These are phyloP conservation scores for Athene cunicularia DNA, from an alignment of 2,113 vertebrate species.

Conservation along the genomic window DNA sequence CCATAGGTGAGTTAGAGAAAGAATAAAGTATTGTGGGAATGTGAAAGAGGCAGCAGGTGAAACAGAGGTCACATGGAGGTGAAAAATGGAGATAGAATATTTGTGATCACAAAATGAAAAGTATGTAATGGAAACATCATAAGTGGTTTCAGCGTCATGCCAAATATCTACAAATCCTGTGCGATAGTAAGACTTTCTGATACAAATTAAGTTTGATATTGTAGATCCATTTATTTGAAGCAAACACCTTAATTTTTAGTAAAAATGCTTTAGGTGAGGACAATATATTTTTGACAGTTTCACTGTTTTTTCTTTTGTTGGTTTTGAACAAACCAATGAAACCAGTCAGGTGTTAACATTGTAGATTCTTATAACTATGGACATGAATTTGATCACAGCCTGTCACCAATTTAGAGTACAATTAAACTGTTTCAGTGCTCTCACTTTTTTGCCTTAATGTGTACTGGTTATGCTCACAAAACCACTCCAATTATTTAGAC, in stretches of 20 bases:
- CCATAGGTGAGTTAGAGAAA: neutral
- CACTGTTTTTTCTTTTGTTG: neutral
- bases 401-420: neutral
- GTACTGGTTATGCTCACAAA: neutral
- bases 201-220: neutral
- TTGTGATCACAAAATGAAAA: neutral
- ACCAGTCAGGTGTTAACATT: neutral
- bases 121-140: neutral
- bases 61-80: neutral
- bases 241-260: neutral
- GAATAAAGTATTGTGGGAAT: neutral
- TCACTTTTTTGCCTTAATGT: neutral
- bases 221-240: neutral
- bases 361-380: neutral
- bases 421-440: neutral
- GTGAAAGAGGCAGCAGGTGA: neutral
- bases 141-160: neutral
- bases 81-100: neutral
- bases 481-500: neutral
- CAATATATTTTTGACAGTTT: neutral
- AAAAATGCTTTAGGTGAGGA: neutral
- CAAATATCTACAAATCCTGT: neutral
- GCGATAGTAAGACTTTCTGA: neutral
- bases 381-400: neutral
- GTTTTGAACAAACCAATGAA: neutral